These are phyloP conservation scores for Physocephala rufipes DNA, from an alignment of 2,888 invertebrate species.

Conservation along the genomic window DNA sequence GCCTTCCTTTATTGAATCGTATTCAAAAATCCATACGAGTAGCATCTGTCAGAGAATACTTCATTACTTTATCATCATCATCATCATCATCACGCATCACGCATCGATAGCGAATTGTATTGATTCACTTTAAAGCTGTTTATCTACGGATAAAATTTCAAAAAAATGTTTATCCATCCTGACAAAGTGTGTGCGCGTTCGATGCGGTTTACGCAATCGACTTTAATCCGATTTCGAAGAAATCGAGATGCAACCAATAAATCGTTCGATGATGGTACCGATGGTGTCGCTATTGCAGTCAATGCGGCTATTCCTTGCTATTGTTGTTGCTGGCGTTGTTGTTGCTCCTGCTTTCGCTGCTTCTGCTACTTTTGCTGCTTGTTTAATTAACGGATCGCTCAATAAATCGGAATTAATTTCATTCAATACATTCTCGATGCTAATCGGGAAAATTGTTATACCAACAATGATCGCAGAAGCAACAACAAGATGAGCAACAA, in stretches of 20 bases:
- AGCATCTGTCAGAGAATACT: neutral
- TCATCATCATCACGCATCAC: no score
- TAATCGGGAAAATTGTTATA: constrained; percentile 19
- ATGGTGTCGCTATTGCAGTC: constrained; percentile 11
- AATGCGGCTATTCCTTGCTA: no score
- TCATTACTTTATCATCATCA: no score
- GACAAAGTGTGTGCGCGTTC: neutral
- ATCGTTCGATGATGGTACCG: neutral
- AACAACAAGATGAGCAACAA: constrained; percentile 24
- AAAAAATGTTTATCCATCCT: constrained; percentile 9
- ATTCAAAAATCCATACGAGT: neutral
- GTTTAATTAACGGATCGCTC: constrained; percentile 36
- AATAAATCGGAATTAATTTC: constrained; percentile 35
- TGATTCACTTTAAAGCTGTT: neutral
- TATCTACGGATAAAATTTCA: constrained; percentile 10
- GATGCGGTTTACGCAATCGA: neutral
- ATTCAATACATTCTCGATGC: constrained; percentile 23
- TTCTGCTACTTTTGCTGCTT: constrained; percentile 11
- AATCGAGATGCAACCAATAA: constrained; percentile 13
- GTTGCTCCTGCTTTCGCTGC: neutral
- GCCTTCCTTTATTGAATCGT: neutral
- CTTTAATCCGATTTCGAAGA: constrained; percentile 24
- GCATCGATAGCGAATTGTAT: no score
- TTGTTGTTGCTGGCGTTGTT: constrained; percentile 1
- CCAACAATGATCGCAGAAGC: constrained; percentile 1